Percentiles rank a stretch among this genome's conserved stretches.
Conservation (phyloP, 2,888 invertebrate species). For the Hydrotaea cyrtoneurina region DNA sequence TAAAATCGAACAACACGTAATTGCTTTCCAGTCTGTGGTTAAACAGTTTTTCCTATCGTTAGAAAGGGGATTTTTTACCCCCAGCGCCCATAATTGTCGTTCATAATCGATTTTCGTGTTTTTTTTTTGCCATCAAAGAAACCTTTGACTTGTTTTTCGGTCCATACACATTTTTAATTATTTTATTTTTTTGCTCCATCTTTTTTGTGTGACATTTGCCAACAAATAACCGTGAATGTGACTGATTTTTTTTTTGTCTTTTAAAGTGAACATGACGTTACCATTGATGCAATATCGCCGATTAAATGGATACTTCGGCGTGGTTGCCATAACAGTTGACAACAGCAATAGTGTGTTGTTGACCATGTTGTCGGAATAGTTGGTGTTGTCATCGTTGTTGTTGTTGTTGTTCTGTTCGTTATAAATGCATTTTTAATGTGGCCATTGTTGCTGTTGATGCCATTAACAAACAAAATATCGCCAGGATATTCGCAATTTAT, state of each 20-base stretch:
- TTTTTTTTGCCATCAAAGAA: background rate
- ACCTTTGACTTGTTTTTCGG: background rate
- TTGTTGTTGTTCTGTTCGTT: background rate
- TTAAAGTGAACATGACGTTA: background rate
- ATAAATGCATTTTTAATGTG: slow-evolving; percentile 47
- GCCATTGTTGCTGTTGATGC: background rate
- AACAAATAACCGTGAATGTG: background rate
- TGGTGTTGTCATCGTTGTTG: background rate
- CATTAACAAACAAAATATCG: slow-evolving; percentile 43
- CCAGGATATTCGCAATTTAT: slow-evolving; percentile 18
- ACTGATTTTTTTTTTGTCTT: background rate
- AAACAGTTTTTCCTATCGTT: too few species aligned
- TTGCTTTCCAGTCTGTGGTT: too few species aligned
- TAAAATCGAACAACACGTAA: too few species aligned
- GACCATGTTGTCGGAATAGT: background rate
- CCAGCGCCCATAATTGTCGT: too few species aligned
- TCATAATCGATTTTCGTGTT: slow-evolving; percentile 7
- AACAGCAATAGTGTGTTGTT: background rate
- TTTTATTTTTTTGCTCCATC: background rate
- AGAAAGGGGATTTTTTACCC: too few species aligned
- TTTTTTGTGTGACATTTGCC: background rate
- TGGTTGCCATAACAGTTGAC: background rate
- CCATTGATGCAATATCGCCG: slow-evolving; percentile 1
- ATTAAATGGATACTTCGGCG: background rate
- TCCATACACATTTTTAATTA: background rate